Evolutionary conservation across 1,140 invertebrate species (phyloP).

Genomic region (Neodiprion lecontei): DNA sequence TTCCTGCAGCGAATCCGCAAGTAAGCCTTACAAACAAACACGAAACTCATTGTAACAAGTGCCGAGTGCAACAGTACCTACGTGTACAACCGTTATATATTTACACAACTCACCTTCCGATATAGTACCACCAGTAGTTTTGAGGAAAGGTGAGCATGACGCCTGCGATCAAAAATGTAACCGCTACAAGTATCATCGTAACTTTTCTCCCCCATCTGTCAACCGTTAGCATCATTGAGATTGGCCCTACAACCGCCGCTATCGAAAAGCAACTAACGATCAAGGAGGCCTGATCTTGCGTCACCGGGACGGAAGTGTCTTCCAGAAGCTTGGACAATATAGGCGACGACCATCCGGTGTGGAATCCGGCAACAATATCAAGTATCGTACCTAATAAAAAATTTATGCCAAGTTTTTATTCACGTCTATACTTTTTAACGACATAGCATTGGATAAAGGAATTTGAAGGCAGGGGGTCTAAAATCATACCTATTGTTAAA

Average conservation of each 20-base stretch:
- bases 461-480: too few relatives aligned
- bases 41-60: neutral
- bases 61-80: too few relatives aligned
- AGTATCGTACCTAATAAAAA: neutral
- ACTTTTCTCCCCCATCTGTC: constrained; percentile 69
- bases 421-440: too few relatives aligned
- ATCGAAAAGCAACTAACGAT: constrained; percentile 19
- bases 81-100: neutral
- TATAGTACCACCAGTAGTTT: neutral
- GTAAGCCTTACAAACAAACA: constrained; percentile 40
- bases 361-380: neutral
- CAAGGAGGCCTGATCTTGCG: neutral
- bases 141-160: constrained; percentile 62
- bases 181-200: constrained; percentile 64
- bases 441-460: too few relatives aligned
- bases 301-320: constrained; percentile 3
- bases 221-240: constrained; percentile 33
- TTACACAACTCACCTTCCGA: neutral
- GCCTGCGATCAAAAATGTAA: constrained; percentile 66
- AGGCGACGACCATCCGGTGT: neutral
- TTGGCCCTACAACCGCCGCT: constrained; percentile 45
- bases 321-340: neutral
- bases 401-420: too few relatives aligned
- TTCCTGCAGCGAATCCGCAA: constrained; percentile 69
- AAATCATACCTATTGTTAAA: too few relatives aligned